A percentile compares a stretch with the other conserved stretches of the same genome.
phyloP scores from a whole-genome alignment of 2,888 invertebrate genomes.

The Lottia scabra region DNA sequence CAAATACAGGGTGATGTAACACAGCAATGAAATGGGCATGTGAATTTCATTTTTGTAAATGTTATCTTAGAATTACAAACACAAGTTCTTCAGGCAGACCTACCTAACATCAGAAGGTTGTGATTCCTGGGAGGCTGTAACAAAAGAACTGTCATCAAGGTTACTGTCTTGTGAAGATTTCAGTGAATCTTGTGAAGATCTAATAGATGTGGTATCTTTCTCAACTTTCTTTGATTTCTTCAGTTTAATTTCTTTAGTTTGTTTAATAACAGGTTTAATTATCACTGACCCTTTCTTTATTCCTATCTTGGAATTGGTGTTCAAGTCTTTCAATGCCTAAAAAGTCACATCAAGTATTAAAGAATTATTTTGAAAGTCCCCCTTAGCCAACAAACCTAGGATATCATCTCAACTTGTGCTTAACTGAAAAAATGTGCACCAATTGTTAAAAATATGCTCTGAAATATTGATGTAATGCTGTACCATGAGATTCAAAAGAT shows the following conservation, averaged over 20 bases:
- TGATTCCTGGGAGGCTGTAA: not conserved
- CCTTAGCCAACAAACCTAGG: too few species aligned
- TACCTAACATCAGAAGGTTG: not conserved
- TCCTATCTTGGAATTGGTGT: slow-evolving; percentile 36
- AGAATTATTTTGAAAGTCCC: too few species aligned
- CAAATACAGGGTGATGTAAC: too few species aligned
- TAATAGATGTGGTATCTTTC: slow-evolving; percentile 23
- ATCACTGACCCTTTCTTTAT: slow-evolving; percentile 17
- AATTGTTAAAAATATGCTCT: too few species aligned
- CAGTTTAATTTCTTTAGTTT: slow-evolving; percentile 17
- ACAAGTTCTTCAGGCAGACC: not conserved
- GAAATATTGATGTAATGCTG: too few species aligned
- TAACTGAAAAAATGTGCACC: too few species aligned
- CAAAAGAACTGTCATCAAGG: not conserved
- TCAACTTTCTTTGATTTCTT: slow-evolving; percentile 29
- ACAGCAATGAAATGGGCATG: too few species aligned
- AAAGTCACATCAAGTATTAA: too few species aligned
- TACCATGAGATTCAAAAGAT: too few species aligned
- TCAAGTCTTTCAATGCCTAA: slow-evolving; percentile 40
- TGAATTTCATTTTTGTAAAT: too few species aligned
- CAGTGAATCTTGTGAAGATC: slow-evolving; percentile 12
- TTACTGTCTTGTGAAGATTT: not conserved
- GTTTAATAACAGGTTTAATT: slow-evolving; percentile 19
- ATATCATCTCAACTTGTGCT: too few species aligned
- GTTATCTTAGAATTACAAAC: too few species aligned